Base-by-base conservation (phyloP, 2,113 vertebrate species). In the Lepus timidus region DNA sequence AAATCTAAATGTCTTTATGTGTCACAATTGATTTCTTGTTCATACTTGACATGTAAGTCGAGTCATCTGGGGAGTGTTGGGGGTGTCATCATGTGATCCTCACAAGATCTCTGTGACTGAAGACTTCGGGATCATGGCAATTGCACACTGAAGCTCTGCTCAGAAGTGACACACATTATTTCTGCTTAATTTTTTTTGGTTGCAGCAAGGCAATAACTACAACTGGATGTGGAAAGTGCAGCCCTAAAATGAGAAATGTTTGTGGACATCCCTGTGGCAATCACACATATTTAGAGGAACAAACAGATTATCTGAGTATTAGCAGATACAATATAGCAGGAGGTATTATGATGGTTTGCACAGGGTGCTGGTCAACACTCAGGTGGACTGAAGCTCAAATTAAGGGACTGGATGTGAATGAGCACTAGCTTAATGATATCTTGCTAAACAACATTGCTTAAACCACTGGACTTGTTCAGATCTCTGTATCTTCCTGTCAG, bases 71-170 rank as follows among this genome's bases (percentile, higher is more conserved):
- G 7, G 29, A 9, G 5, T 27, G 81, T 68, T 22, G 10, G 49
- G 0, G 14, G 20, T 90, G 16, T 91, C 20, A 6, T 49, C 25
- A 8, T 0, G 1, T 64, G 68, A 76, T 67, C 12, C 16, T 25
- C 12, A 44, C 11, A 23, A 22, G 13, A 39, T 62, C 17, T 83
- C 25, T 71, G 68, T 68, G 31, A 36, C 7, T 20, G 67, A 12
- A 14, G 25, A 93, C 87, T 51, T 44, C 44, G 6, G 61, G 23
- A 52, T 23, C 25, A 9, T 0, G 4, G 62, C 16, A 75, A 6
- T 71, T 65, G 88, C 14, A 52, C 44, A 39, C 27, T 36, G 55
- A 91, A 36, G 27, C 83, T 96, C 25, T 67, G 3, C 64, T 49
- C 67, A 71, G 74, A 19, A 80, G 49, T 31, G 29, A 83, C 23